These are phyloP conservation scores for Falco peregrinus DNA, from an alignment of 2,797 vertebrate species.

Conservation along the genomic window DNA sequence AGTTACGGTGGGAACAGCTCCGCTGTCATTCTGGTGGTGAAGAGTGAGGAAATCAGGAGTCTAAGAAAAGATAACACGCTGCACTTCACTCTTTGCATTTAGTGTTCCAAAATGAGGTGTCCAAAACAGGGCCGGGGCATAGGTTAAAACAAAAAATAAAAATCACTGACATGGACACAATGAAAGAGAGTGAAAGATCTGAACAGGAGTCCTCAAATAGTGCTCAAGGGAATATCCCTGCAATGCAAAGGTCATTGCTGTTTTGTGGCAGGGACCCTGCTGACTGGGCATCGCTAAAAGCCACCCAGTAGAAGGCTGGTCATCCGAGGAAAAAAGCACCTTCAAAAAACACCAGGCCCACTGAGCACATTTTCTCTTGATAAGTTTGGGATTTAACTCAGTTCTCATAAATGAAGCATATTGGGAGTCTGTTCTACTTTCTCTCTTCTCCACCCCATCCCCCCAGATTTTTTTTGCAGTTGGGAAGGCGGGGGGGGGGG, in stretches of 20 bases:
- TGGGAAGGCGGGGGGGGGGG: too few species aligned
- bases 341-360: neutral
- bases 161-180: neutral
- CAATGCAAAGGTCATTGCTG: neutral
- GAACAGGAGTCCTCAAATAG: neutral
- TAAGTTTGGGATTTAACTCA: neutral
- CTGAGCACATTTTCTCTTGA: neutral
- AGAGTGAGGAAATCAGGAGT: neutral
- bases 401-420: neutral
- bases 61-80: neutral
- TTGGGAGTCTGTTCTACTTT: neutral
- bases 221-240: neutral
- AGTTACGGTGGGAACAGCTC: neutral
- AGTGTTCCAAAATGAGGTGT: neutral
- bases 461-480: neutral
- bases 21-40: neutral
- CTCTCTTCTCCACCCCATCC: neutral
- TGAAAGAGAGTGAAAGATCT: neutral
- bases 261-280: neutral
- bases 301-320: neutral
- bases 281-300: constrained; percentile 18
- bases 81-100: neutral
- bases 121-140: neutral
- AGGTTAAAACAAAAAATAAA: neutral
- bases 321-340: neutral